These are phyloP conservation scores for Turdus rufiventris DNA, from an alignment of 2,113 vertebrate species.

Conservation along the genomic window DNA sequence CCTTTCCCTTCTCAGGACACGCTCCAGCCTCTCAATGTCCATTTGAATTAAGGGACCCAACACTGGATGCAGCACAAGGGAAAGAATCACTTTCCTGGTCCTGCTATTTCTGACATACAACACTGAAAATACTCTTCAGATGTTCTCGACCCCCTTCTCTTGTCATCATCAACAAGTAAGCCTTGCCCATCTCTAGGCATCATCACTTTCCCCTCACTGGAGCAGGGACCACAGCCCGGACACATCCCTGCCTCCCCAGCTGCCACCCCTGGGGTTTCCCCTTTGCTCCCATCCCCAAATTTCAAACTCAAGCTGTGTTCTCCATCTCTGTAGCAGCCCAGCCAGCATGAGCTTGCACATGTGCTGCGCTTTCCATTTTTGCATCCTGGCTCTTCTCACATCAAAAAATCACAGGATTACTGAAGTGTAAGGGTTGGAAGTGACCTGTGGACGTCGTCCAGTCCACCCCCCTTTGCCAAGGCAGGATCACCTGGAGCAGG, in stretches of 20 bases:
- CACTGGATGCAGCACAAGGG: too few relatives aligned
- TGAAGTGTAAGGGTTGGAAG: neutral
- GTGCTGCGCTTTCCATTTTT: fast-evolving
- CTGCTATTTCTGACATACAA: neutral
- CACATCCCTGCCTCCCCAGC: too few relatives aligned
- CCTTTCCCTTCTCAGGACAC: fast-evolving
- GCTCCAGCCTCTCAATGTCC: neutral
- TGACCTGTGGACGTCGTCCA: neutral
- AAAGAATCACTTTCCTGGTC: neutral
- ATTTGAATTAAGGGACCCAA: too few relatives aligned
- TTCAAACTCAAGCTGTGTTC: neutral
- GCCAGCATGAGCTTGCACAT: fast-evolving
- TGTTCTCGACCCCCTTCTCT: neutral
- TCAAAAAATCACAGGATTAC: neutral
- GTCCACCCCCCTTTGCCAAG: too few relatives aligned
- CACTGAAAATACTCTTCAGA: neutral
- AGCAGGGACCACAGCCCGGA: too few relatives aligned
- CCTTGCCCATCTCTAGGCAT: too few relatives aligned
- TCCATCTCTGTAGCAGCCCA: neutral
- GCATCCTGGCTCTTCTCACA: neutral
- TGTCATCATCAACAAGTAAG: neutral
- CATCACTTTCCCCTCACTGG: neutral
- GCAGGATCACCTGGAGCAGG: neutral
- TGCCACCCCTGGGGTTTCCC: neutral
- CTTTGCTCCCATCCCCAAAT: neutral